phyloP scores from a whole-genome alignment of 2,888 invertebrate genomes.

The Perdita meconis region DNA sequence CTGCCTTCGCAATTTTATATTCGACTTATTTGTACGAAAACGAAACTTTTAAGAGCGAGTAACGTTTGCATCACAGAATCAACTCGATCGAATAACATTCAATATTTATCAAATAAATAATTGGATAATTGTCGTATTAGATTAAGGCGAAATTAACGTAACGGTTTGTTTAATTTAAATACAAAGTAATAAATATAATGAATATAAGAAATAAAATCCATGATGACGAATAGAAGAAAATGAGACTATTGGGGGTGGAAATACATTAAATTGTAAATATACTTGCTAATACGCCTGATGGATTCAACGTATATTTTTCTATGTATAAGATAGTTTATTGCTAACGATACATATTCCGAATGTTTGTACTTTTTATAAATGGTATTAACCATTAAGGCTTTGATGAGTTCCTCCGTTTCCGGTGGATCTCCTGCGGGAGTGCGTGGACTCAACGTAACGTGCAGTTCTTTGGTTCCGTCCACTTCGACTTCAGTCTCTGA shows the following conservation, averaged over 20 bases:
- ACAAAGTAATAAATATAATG: constrained; percentile 5
- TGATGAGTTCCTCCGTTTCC: constrained; percentile 96
- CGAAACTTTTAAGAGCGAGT: background rate
- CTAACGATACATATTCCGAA: constrained; percentile 72
- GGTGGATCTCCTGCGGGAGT: constrained; percentile 94
- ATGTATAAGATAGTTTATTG: constrained; percentile 76
- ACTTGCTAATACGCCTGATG: constrained; percentile 64
- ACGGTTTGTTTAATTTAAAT: constrained; percentile 2
- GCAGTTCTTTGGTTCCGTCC: constrained; percentile 91
- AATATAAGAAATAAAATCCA: constrained; percentile 30
- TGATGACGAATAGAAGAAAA: constrained; percentile 39
- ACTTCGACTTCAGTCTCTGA: constrained; percentile 86
- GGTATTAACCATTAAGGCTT: constrained; percentile 86
- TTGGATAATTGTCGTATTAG: background rate
- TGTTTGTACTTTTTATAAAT: constrained; percentile 67
- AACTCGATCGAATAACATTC: constrained; percentile 22
- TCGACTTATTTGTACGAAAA: background rate
- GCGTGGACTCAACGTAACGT: constrained; percentile 91
- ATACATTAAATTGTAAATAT: constrained; percentile 62
- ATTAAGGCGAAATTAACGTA: constrained; percentile 27
- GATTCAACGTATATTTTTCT: constrained; percentile 72
- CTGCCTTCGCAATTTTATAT: constrained; percentile 39
- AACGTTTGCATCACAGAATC: background rate
- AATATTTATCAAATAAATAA: constrained; percentile 25
- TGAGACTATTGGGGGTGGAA: constrained; percentile 57